Evolutionary conservation across 2,888 invertebrate genomes (phyloP).

Genomic region (Pardosa pseudoannulata): DNA sequence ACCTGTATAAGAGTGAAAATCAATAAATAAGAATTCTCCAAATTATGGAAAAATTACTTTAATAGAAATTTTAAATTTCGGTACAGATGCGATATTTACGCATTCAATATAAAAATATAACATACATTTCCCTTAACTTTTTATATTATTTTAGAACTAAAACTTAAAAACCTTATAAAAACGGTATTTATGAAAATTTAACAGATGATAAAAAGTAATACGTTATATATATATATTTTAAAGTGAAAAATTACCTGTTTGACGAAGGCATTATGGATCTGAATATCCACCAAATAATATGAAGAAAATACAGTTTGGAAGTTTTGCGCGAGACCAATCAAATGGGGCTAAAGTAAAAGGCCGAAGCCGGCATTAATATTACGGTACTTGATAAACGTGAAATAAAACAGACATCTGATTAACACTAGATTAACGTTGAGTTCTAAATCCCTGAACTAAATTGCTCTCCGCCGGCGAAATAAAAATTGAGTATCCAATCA

Average conservation of each 20-base stretch:
- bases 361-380: background rate
- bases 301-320: slow-evolving; percentile 61
- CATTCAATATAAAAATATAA: too few species aligned
- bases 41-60: too few species aligned
- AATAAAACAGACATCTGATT: background rate
- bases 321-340: background rate
- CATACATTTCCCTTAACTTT: too few species aligned
- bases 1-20: too few species aligned
- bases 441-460: slow-evolving; percentile 4
- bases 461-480: slow-evolving; percentile 42
- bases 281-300: slow-evolving; percentile 53
- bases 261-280: slow-evolving; percentile 63
- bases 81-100: too few species aligned
- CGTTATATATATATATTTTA: too few species aligned
- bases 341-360: slow-evolving; percentile 2
- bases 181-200: too few species aligned
- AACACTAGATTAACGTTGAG: background rate
- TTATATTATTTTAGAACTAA: too few species aligned
- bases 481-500: slow-evolving; percentile 29
- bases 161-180: too few species aligned
- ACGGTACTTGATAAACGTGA: background rate
- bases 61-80: too few species aligned
- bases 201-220: too few species aligned
- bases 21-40: too few species aligned
- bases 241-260: slow-evolving; percentile 34